Conservation (phyloP, 1,140 invertebrate genomes). For the Drosophila serrata region DNA sequence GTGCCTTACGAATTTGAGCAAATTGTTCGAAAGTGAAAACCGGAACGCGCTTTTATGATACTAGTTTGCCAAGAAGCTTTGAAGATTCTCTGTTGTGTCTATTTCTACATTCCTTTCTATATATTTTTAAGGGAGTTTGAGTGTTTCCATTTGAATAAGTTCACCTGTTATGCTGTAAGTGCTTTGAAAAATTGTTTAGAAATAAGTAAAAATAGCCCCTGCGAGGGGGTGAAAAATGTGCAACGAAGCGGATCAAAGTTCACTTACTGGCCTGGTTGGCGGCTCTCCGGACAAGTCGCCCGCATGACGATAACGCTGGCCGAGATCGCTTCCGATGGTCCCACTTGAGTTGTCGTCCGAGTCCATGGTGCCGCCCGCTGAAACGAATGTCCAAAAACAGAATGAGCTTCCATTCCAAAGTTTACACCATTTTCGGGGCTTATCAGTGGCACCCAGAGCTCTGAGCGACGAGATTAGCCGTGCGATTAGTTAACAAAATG, state of each 20-base stretch:
- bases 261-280: constrained; percentile 70
- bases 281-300: constrained; percentile 77
- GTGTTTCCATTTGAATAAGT: not conserved
- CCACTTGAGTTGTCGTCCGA: constrained; percentile 55
- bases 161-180: not conserved
- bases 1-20: not conserved
- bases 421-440: constrained; percentile 47
- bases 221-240: not conserved
- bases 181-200: not conserved
- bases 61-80: not conserved
- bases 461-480: constrained; percentile 45
- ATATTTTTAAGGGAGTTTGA: not conserved
- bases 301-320: constrained; percentile 74
- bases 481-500: constrained; percentile 56
- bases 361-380: constrained; percentile 55
- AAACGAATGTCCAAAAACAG: constrained; percentile 31
- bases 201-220: not conserved
- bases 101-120: not conserved
- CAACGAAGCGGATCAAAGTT: constrained; percentile 51
- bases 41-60: constrained; percentile 6
- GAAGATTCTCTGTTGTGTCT: not conserved
- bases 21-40: not conserved
- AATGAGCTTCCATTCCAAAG: constrained; percentile 70
- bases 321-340: constrained; percentile 49
- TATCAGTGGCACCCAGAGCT: constrained; percentile 42